phyloP scores from a whole-genome alignment of 2,888 invertebrate genomes.

The Protonemura montana region DNA sequence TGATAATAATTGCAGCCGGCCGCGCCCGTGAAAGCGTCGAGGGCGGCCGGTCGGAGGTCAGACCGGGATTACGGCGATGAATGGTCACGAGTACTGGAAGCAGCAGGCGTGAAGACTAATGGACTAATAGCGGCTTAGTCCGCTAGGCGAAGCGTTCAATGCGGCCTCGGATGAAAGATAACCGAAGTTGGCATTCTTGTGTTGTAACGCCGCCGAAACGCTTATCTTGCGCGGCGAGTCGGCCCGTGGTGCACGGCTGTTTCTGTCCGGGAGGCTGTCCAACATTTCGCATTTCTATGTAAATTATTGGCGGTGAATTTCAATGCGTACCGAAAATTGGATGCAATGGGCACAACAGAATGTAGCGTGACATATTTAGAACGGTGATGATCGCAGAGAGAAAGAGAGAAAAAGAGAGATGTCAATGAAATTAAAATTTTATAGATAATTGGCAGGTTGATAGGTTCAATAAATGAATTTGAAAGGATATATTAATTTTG shows the following conservation, averaged over 20 bases:
- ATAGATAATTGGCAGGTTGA: background rate
- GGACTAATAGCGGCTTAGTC: slow-evolving; percentile 39
- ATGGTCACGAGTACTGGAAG: slow-evolving; percentile 31
- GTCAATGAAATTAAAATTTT: background rate
- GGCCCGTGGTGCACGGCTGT: background rate
- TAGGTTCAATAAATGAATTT: slow-evolving; percentile 14
- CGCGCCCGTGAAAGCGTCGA: background rate
- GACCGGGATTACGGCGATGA: slow-evolving; percentile 41
- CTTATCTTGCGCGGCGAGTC: slow-evolving; percentile 2
- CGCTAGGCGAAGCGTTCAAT: slow-evolving; percentile 30
- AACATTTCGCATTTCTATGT: too few relatives aligned
- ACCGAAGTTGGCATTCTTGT: slow-evolving; percentile 22
- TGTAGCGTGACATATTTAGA: too few relatives aligned
- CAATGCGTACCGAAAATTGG: too few relatives aligned
- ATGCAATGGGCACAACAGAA: too few relatives aligned
- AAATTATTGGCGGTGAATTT: too few relatives aligned
- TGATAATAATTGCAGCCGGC: slow-evolving; percentile 23
- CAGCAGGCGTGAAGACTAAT: slow-evolving; percentile 36
- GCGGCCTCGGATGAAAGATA: slow-evolving; percentile 8
- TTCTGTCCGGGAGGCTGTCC: background rate
- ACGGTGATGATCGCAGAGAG: background rate
- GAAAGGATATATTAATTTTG: slow-evolving; percentile 3
- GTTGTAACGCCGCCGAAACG: background rate
- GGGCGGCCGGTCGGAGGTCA: slow-evolving; percentile 23
- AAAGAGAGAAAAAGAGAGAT: background rate